Percentiles rank a stretch among this genome's conserved stretches.
phyloP scores from a whole-genome alignment of 23 tunicate genomes.

The Clavelina lepadiformis region DNA sequence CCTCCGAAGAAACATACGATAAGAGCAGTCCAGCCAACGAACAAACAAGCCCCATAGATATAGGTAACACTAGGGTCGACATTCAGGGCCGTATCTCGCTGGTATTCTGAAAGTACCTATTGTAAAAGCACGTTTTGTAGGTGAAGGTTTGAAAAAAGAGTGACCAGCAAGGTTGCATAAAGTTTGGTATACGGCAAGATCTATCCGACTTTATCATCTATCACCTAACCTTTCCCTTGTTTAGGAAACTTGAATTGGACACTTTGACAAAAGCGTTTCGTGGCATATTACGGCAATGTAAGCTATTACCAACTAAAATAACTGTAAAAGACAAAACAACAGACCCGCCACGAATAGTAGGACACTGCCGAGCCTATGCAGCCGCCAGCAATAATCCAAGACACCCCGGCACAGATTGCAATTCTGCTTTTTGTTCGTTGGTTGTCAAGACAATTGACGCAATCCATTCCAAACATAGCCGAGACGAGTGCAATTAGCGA shows the following conservation, averaged over 20 bases:
- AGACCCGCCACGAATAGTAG: neutral
- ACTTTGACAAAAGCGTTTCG: too few species aligned
- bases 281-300: too few species aligned
- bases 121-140: too few species aligned
- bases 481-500: neutral
- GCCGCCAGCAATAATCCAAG: conserved; percentile 1
- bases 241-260: too few species aligned
- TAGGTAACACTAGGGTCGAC: neutral
- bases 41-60: conserved; percentile 6
- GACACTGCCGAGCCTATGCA: neutral
- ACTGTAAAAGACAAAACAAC: neutral
- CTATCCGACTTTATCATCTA: too few species aligned
- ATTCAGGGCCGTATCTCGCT: neutral
- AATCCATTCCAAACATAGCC: conserved; percentile 1
- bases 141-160: too few species aligned
- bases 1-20: conserved; percentile 8
- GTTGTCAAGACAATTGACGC: neutral
- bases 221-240: too few species aligned
- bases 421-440: neutral
- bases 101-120: conserved; percentile 6
- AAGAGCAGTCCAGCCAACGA: conserved; percentile 7
- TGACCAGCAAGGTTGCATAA: neutral
- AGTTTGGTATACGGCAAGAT: too few species aligned
- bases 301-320: too few species aligned
- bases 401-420: neutral